Evolutionary conservation across 2,888 invertebrate species (phyloP).

Genomic region (Lithophane semibrunnea): DNA sequence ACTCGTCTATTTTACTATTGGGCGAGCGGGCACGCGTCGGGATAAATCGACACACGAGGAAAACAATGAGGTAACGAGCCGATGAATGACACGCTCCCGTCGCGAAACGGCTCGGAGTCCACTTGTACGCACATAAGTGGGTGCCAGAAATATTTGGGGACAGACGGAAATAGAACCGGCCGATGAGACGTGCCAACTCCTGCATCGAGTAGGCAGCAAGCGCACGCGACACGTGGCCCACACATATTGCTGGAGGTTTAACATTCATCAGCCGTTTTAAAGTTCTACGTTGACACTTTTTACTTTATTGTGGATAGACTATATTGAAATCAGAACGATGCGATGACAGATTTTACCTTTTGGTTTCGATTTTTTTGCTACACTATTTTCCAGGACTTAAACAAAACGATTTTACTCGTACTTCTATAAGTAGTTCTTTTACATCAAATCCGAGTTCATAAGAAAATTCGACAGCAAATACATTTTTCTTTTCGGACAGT

Average conservation of each 20-base stretch:
- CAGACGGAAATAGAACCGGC: constrained; percentile 86
- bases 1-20: constrained; percentile 84
- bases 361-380: neutral
- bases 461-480: neutral
- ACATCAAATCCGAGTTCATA: neutral
- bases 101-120: constrained; percentile 78
- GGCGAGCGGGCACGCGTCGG: constrained; percentile 79
- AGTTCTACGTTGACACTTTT: constrained; percentile 41
- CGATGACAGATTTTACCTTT: neutral
- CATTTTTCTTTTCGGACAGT: neutral
- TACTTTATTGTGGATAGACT: constrained; percentile 1
- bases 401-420: neutral
- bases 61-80: constrained; percentile 88
- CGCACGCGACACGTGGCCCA: constrained; percentile 82
- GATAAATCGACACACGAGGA: constrained; percentile 86
- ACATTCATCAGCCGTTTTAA: constrained; percentile 65
- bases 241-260: constrained; percentile 74
- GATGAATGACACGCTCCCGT: constrained; percentile 88
- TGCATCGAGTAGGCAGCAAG: constrained; percentile 78
- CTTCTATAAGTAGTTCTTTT: neutral
- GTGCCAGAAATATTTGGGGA: constrained; percentile 89
- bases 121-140: constrained; percentile 84
- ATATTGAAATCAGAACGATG: constrained; percentile 9
- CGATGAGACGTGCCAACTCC: constrained; percentile 86
- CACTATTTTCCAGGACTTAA: neutral